Evolutionary conservation across 2,888 invertebrate species (phyloP), one percentile per base, ranked within the genome.

Genomic region (Oegoconia quadripuncta): DNA sequence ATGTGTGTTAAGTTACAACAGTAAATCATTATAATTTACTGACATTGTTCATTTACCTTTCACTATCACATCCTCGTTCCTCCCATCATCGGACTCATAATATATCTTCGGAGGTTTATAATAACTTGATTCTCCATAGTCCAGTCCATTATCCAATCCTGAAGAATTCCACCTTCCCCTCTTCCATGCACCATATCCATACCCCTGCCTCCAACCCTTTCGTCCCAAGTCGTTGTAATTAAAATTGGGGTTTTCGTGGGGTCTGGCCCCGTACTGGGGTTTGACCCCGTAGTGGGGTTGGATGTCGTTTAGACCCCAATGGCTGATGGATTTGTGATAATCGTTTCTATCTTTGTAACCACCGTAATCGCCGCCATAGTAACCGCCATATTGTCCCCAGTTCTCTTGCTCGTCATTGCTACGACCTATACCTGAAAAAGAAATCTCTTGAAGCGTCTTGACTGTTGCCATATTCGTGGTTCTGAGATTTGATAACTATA

Each of bases 351-450:
- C 72, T 39, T 84, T 82, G 40, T 84, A 84, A 26, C 83, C 82
- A 1, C 57, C 55, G 14, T 73, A 65, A 13, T 63, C 59, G 0
- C 77, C 76, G 0, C 86, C 82, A 50, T 93, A 93, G 8, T 76
- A 76, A 0, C 91, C 90, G 0, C 91, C 91, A 51, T 92, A 91
- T 41, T 88, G 83, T 0, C 90, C 90, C 90, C 90, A 91, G 16
- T 76, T 77, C 29, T 86, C 83, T 23, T 83, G 74, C 1, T 80
- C 74, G 1, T 77, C 74, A 2, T 74, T 64, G 38, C 67, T 74
- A 37, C 76, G 66, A 2, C 66, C 78, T 38, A 70, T 14, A 0
- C 81, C 88, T 48, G 46, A 0, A 42, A 52, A 48, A 14, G n/a
- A n/a, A n/a, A n/a, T n/a, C n/a, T n/a, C n/a, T n/a, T n/a, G n/a